Percentiles rank a stretch among this genome's conserved stretches.
Evolutionary conservation across 2,113 vertebrate species (phyloP).

Genomic region (Phodopus roborovskii): DNA sequence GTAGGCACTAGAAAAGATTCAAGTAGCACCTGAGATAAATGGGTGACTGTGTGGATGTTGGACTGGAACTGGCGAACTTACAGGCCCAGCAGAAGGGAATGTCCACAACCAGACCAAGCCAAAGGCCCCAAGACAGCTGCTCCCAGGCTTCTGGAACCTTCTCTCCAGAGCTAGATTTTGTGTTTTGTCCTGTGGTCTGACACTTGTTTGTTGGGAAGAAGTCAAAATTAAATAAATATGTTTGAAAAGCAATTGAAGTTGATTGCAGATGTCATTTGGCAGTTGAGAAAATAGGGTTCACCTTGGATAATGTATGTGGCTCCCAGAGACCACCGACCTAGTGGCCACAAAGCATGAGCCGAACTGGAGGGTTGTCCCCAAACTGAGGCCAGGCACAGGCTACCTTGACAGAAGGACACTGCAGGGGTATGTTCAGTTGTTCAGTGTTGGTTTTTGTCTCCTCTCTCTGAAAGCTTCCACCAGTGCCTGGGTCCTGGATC

Average conservation of each 20-base stretch:
- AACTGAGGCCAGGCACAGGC: neutral
- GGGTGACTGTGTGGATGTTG: neutral
- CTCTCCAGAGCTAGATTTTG: rapidly evolving
- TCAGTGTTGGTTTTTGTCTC: constrained; percentile 4
- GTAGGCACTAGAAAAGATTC: neutral
- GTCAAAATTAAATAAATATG: neutral
- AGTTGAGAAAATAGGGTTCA: neutral
- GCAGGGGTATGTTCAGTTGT: neutral
- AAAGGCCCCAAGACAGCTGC: neutral
- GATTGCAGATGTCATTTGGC: no score
- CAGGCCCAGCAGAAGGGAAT: neutral
- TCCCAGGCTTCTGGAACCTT: neutral
- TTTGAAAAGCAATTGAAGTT: neutral
- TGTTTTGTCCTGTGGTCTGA: no score
- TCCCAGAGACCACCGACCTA: neutral
- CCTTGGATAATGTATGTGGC: neutral
- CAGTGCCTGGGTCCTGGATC: neutral
- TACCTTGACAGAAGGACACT: neutral
- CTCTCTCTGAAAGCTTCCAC: neutral
- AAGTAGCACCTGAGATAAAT: neutral
- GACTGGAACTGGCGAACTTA: neutral
- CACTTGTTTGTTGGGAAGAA: neutral
- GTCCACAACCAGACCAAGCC: neutral
- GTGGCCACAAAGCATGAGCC: neutral
- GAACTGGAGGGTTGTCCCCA: neutral